A percentile compares a stretch with the other conserved stretches of the same genome.
These are phyloP conservation scores for Drosophila bocki DNA, from an alignment of 1,140 invertebrate species.

Conservation along the genomic window DNA sequence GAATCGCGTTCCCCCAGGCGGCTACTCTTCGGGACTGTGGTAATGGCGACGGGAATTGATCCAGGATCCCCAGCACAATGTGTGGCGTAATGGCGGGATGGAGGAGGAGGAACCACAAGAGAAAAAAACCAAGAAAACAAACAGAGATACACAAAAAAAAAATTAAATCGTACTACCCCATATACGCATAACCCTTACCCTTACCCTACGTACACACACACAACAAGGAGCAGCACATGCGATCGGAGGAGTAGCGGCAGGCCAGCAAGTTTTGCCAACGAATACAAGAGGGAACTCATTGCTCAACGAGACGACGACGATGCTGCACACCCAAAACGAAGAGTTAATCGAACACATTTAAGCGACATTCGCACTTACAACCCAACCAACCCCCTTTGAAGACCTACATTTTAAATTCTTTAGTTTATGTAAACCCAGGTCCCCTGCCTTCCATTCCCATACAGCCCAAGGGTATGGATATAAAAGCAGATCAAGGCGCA, in stretches of 20 bases:
- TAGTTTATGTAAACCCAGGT: constrained; percentile 21
- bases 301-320: constrained; percentile 28
- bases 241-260: constrained; percentile 1
- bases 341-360: constrained; percentile 43
- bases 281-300: constrained; percentile 23
- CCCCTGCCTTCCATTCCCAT: background rate
- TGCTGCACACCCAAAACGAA: constrained; percentile 33
- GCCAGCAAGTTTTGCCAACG: constrained; percentile 25
- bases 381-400: constrained; percentile 18
- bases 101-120: constrained; percentile 20
- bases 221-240: constrained; percentile 4
- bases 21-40: constrained; percentile 86
- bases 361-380: constrained; percentile 17
- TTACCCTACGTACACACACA: background rate
- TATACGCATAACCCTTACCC: constrained; percentile 39
- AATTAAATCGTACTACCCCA: constrained; percentile 34
- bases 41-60: constrained; percentile 57
- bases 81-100: constrained; percentile 27
- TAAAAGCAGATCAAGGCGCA: constrained; percentile 1
- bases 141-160: constrained; percentile 25
- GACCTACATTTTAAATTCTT: constrained; percentile 37
- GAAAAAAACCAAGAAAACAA: constrained; percentile 32
- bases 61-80: constrained; percentile 38
- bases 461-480: background rate
- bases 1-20: constrained; percentile 86